These are phyloP conservation scores for Athrips mouffetella DNA, from an alignment of 2,888 invertebrate species.

Conservation along the genomic window DNA sequence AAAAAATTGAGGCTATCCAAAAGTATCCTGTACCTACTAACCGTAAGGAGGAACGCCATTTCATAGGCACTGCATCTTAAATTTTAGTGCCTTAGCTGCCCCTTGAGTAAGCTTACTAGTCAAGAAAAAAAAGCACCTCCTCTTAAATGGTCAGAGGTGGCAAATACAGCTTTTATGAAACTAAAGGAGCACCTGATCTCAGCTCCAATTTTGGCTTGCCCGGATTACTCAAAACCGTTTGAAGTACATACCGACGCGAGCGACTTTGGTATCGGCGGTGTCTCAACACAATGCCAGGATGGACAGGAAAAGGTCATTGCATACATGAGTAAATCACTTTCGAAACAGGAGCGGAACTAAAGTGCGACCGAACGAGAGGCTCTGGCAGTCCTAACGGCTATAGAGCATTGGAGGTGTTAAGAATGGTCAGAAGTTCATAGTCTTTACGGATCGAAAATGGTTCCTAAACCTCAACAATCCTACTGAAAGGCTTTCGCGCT, in stretches of 20 bases:
- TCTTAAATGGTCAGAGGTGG: no score
- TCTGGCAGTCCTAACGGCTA: slow-evolving; percentile 16
- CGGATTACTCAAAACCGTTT: slow-evolving; percentile 21
- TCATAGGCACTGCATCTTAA: background rate
- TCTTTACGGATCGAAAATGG: slow-evolving; percentile 21
- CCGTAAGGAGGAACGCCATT: background rate
- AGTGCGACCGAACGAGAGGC: slow-evolving; percentile 23
- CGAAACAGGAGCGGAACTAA: slow-evolving; percentile 19
- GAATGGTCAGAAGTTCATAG: slow-evolving; percentile 12
- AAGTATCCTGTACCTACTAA: background rate
- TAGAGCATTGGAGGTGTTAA: slow-evolving; percentile 20
- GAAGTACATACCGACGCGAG: slow-evolving; percentile 17
- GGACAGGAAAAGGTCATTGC: slow-evolving; percentile 18
- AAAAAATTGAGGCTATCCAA: slow-evolving; percentile 16
- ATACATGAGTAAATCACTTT: slow-evolving; percentile 17
- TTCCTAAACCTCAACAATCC: slow-evolving; percentile 18
- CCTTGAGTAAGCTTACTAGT: no score
- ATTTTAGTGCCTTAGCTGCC: slow-evolving; percentile 12
- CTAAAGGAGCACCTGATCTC: slow-evolving; percentile 21
- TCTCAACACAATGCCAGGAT: slow-evolving; percentile 6
- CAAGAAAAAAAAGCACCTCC: no score
- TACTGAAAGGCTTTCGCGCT: slow-evolving; percentile 19
- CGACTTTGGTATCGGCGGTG: slow-evolving; percentile 6
- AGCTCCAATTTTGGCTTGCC: slow-evolving; percentile 21
- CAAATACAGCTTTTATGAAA: slow-evolving; percentile 24